A percentile compares a stretch with the other conserved stretches of the same genome.
phyloP scores from a whole-genome alignment of 2,888 invertebrate genomes.

The Prosapia bicincta region DNA sequence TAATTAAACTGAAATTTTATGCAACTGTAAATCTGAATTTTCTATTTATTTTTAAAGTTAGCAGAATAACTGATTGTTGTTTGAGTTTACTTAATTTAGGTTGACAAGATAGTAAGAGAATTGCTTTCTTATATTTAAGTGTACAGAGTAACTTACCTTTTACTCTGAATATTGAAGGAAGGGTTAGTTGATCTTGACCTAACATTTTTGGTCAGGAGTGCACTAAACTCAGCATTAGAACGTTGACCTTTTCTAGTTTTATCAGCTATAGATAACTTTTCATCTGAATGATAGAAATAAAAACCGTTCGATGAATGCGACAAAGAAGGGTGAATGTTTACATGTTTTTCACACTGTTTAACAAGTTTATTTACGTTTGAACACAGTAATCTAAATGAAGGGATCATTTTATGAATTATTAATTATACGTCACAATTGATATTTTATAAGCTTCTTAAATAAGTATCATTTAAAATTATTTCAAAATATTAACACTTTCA shows the following conservation, averaged over 20 bases:
- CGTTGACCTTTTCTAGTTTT: not conserved
- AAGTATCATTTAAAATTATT: not conserved
- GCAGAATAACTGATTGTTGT: no score
- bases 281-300: not conserved
- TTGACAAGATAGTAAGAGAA: no score
- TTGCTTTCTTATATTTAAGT: no score
- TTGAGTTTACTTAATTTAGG: no score
- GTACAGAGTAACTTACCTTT: not conserved
- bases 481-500: not conserved
- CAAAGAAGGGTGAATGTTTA: not conserved
- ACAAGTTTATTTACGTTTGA: not conserved
- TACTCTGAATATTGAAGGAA: not conserved
- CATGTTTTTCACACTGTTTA: not conserved
- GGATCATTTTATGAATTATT: not conserved
- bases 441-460: not conserved
- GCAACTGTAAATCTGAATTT: no score
- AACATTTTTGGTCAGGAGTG: not conserved
- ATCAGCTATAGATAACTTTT: not conserved
- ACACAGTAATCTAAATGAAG: not conserved
- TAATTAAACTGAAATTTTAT: no score
- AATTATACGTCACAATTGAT: not conserved
- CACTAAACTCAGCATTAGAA: no score
- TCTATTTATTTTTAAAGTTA: no score
- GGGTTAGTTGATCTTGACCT: not conserved
- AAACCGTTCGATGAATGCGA: not conserved